A percentile compares a stretch with the other conserved stretches of the same genome.
These are phyloP conservation scores for Pectinophora gossypiella DNA, from an alignment of 1,140 invertebrate species.

Conservation along the genomic window DNA sequence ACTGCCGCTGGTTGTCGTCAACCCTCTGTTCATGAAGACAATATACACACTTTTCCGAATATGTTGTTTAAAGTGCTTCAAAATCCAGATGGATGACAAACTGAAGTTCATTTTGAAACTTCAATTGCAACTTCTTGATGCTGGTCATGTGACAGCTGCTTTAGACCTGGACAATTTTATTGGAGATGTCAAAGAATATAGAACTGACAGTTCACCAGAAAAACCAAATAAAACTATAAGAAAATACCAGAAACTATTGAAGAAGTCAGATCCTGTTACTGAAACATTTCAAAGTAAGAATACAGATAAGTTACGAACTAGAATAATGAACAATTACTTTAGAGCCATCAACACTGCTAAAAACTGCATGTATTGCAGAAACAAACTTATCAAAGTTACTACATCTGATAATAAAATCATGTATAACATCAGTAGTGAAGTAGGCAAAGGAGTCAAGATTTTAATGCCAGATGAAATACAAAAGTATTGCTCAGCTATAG, in stretches of 20 bases:
- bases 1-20: slow-evolving; percentile 92
- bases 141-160: slow-evolving; percentile 84
- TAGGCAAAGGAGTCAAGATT: slow-evolving; percentile 64
- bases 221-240: slow-evolving; percentile 53
- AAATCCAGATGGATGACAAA: slow-evolving; percentile 82
- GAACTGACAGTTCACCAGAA: slow-evolving; percentile 30
- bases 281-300: slow-evolving; percentile 76
- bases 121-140: slow-evolving; percentile 85
- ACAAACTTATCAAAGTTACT: slow-evolving; percentile 77
- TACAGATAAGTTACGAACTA: slow-evolving; percentile 77
- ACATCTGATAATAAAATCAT: slow-evolving; percentile 78
- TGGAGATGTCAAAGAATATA: slow-evolving; percentile 51
- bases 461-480: slow-evolving; percentile 80
- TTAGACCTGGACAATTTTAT: slow-evolving; percentile 79
- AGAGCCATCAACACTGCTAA: slow-evolving; percentile 76
- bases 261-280: slow-evolving; percentile 53
- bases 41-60: slow-evolving; percentile 82
- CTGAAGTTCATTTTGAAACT: slow-evolving; percentile 80
- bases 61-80: slow-evolving; percentile 83
- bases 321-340: slow-evolving; percentile 77
- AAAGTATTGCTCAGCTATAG: slow-evolving; percentile 85
- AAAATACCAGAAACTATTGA: slow-evolving; percentile 60
- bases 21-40: slow-evolving; percentile 91
- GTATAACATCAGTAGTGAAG: slow-evolving; percentile 65
- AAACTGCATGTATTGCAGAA: slow-evolving; percentile 80